Conservation (phyloP, 1,140 invertebrate species). For the Zophobas morio region DNA sequence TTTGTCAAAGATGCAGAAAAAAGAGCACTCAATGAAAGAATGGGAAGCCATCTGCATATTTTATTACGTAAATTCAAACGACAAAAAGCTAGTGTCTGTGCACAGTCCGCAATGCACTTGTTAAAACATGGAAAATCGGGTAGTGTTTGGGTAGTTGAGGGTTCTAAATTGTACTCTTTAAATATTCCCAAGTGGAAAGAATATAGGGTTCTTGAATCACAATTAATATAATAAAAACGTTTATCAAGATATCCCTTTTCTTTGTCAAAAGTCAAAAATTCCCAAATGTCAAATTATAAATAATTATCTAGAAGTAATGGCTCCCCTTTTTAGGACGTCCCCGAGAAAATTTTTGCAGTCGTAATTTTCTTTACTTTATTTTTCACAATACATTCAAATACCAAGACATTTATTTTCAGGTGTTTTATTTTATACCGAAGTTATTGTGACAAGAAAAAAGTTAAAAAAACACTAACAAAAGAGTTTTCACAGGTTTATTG, state of each 20-base stretch:
- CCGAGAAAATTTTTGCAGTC: neutral
- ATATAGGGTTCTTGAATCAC: conserved; percentile 21
- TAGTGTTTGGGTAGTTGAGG: conserved; percentile 62
- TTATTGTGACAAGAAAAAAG: conserved; percentile 3
- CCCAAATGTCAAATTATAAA: conserved; percentile 29
- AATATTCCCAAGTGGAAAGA: conserved; percentile 48
- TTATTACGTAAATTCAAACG: conserved; percentile 53
- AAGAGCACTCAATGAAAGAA: conserved; percentile 58
- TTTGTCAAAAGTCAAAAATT: conserved; percentile 2
- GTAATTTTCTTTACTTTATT: neutral
- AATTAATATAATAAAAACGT: conserved; percentile 27
- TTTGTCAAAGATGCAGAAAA: conserved; percentile 69
- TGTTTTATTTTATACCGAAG: neutral
- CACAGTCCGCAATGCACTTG: conserved; percentile 57
- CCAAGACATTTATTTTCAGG: neutral
- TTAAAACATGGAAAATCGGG: conserved; percentile 57
- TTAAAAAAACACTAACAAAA: conserved; percentile 15
- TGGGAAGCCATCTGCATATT: conserved; percentile 57
- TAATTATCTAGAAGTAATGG: conserved; percentile 17
- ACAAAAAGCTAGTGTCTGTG: conserved; percentile 61
- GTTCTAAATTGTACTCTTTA: conserved; percentile 57
- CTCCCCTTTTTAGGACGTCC: conserved; percentile 6
- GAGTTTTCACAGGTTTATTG: conserved; percentile 16
- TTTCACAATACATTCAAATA: neutral
- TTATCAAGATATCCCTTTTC: conserved; percentile 23